Evolutionary conservation across 2,888 invertebrate genomes (phyloP), one percentile per base, ranked within the genome.

Genomic region (Dryocosmus kuriphilus): DNA sequence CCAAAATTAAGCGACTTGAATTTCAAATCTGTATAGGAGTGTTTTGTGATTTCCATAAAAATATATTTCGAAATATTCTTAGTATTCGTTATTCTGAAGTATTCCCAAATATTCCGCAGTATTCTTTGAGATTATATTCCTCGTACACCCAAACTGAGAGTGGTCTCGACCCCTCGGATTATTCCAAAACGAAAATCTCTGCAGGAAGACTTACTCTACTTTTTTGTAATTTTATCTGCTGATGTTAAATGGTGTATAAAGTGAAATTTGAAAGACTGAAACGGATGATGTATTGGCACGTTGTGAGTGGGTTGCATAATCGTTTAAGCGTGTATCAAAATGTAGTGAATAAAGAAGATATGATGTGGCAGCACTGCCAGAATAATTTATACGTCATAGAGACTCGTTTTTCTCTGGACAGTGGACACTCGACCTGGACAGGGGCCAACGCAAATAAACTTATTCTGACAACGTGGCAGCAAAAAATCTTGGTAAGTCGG

Each of bases 361-460:
- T 67, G 67, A 46, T 67, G 67, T 41, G 67, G 67, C 67, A 67
- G 41, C 14, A 24, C 46, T 67, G 67, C 67, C 46, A 67, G 41
- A 67, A 67, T 46, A 67, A 67, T 67, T 67, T 67, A 67, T 41
- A 67, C 67, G 27, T 67, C 67, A 67, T 67, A 67, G 67, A 46
- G 67, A 14, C 41, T 67, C 67, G 67, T 67, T 67, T 67, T 67
- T 67, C 67, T 46, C 67, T 67, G 67, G 41, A 67, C 67, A 67
- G 46, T 67, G 67, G 41, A 67, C 67, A 67, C 46, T 41, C 67
- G 41, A 22, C 41, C 67, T 67, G 67, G 67, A 67, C 67, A 67
- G 41, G 67, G 67, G 67, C 67, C 67, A 67, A 67, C 22, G 67
- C 67, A 67, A 67, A 67, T 67, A 67, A 67, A 67, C 67, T 67